A percentile compares a stretch with the other conserved stretches of the same genome.
Conservation (phyloP, 2,113 vertebrate genomes). For the Mustela lutreola region DNA sequence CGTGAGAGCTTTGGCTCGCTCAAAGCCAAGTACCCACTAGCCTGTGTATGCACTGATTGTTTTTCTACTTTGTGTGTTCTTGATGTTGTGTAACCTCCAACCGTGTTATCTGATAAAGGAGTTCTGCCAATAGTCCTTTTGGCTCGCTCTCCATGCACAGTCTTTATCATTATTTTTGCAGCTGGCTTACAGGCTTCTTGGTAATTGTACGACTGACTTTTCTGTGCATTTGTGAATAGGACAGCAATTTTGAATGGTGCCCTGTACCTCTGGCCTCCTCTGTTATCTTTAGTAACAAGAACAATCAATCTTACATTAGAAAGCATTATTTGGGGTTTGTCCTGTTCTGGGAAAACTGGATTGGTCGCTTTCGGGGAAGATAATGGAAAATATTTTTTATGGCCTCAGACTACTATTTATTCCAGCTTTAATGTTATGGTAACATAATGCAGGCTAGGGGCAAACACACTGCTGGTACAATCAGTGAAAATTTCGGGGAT, state of each 20-base stretch:
- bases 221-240: neutral
- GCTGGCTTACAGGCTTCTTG: neutral
- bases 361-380: neutral
- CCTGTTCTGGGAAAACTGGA: neutral
- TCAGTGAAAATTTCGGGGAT: neutral
- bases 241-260: neutral
- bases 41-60: accelerated
- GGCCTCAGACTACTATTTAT: neutral
- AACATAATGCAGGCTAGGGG: neutral
- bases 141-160: neutral
- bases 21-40: neutral
- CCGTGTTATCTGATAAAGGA: neutral
- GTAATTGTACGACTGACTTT: neutral
- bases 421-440: neutral
- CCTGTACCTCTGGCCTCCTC: neutral
- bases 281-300: neutral
- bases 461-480: neutral
- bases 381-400: neutral
- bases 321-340: constrained; percentile 3
- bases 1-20: neutral
- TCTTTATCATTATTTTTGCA: constrained; percentile 26
- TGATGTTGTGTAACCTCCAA: too few relatives aligned
- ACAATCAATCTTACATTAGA: neutral
- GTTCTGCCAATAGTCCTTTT: neutral
- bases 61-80: neutral